Base-by-base conservation (phyloP, 2,113 vertebrate genomes). In the Lagopus muta region DNA sequence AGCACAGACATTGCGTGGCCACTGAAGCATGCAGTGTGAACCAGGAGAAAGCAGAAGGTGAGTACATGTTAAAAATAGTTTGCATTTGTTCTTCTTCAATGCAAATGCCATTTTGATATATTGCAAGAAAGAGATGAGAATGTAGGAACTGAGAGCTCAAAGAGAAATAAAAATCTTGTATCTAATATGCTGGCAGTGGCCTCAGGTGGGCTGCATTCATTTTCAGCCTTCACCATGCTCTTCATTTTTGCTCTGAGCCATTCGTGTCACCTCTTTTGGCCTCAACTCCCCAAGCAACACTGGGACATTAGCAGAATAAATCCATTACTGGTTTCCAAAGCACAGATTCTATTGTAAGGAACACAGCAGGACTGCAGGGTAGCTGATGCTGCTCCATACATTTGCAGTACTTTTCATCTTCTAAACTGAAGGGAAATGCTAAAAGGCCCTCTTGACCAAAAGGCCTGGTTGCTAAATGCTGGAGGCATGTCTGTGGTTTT, bases 71-170 rank as follows among this genome's bases (percentile, higher is more conserved):
- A 34, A 87, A 87, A 74, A 74, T 54, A 65, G 43, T 36, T 93
- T 50, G 4, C 24, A 43, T 80, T 73, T 79, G 34, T 57, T 28
- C 32, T 64, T 84, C 38, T 28, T 65, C 42, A 62, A 3, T 45
- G 45, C 45, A 86, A 43, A 88, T 28, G 6, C 20, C 4, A 34
- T 62, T 15, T 36, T 76, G 57, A n/a, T 40, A 22, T 22, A 81
- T 30, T 11, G 11, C 18, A 64, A 70, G 27, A 40, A 45, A 77
- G 40, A 75, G 34, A n/a, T 48, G 25, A 66, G 48, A 62, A 8
- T 0, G 0, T 40, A 19, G 24, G 48, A 47, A 30, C 25, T 17
- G 45, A 64, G 52, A 0, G 0, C n/a, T 62, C 3, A 2, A 45
- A 76, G 48, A 7, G 19, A 36, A 65, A 54, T 72, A 54, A 22